Conservation (phyloP, 1,140 invertebrate species). For the Aethina tumida region DNA sequence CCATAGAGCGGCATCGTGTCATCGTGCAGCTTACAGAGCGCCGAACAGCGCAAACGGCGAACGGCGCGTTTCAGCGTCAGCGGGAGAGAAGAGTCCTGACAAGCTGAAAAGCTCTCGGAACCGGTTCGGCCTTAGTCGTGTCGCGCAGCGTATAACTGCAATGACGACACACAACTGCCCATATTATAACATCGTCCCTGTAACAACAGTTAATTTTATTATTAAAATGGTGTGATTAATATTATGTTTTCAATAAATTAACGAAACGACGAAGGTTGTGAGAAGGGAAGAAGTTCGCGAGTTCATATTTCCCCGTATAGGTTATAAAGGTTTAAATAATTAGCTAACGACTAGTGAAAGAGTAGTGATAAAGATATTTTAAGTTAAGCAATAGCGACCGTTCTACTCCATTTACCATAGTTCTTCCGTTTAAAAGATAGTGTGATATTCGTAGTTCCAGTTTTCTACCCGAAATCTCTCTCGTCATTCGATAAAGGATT, state of each 20-base stretch:
- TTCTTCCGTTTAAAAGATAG: too few relatives aligned
- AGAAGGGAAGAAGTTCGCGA: too few relatives aligned
- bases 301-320: constrained; percentile 6
- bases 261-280: constrained; percentile 12
- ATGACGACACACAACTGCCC: constrained; percentile 23
- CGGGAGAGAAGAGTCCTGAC: neutral
- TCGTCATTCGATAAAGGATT: too few relatives aligned
- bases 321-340: constrained; percentile 6
- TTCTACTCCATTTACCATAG: too few relatives aligned
- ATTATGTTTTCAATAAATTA: too few relatives aligned
- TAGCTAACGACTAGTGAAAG: constrained; percentile 1
- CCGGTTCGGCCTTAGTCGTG: constrained; percentile 6
- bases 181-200: constrained; percentile 21
- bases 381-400: too few relatives aligned
- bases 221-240: constrained; percentile 21
- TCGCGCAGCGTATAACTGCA: constrained; percentile 16
- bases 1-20: neutral
- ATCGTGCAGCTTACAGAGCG: neutral
- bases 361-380: too few relatives aligned
- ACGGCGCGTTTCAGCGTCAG: constrained; percentile 19
- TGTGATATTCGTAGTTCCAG: too few relatives aligned
- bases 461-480: too few relatives aligned
- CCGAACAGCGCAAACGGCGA: constrained; percentile 22
- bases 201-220: constrained; percentile 19
- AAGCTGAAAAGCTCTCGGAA: neutral